Percentiles rank a stretch among this genome's conserved stretches.
These are phyloP conservation scores for Atethmia centrago DNA, from an alignment of 2,888 invertebrate genomes.

Conservation along the genomic window DNA sequence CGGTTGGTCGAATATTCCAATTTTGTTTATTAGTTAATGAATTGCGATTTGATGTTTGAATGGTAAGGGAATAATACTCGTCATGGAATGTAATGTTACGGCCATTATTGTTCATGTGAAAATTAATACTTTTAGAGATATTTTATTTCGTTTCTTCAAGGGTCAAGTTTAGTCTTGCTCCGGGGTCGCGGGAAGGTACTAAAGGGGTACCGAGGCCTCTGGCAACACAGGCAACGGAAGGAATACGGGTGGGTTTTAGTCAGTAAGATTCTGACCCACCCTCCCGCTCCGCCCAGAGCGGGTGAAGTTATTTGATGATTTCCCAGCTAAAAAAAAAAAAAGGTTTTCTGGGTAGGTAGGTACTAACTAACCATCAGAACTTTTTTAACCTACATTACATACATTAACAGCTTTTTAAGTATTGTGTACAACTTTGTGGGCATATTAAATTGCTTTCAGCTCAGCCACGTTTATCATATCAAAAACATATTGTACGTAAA, in stretches of 20 bases:
- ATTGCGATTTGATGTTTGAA: constrained; percentile 22
- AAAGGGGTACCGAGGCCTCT: no score
- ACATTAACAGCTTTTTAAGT: constrained; percentile 27
- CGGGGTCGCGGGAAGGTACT: no score
- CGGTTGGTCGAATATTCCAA: constrained; percentile 44
- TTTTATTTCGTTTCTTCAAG: neutral
- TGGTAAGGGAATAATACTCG: neutral
- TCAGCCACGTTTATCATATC: constrained; percentile 38
- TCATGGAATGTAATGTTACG: neutral
- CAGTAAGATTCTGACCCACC: no score
- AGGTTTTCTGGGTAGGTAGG: no score
- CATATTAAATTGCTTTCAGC: constrained; percentile 26
- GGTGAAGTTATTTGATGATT: no score
- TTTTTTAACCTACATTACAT: no score
- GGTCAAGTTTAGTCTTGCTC: neutral
- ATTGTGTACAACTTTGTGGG: neutral
- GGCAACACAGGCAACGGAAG: no score
- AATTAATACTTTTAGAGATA: neutral
- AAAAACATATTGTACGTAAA: constrained; percentile 53
- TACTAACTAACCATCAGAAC: no score
- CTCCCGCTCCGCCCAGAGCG: no score
- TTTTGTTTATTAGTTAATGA: constrained; percentile 43
- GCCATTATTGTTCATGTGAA: neutral
- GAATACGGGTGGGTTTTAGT: no score
- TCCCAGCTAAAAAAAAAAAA: no score